Base-by-base conservation (phyloP, 2,797 vertebrate species). In the Nannoperca obscura region DNA sequence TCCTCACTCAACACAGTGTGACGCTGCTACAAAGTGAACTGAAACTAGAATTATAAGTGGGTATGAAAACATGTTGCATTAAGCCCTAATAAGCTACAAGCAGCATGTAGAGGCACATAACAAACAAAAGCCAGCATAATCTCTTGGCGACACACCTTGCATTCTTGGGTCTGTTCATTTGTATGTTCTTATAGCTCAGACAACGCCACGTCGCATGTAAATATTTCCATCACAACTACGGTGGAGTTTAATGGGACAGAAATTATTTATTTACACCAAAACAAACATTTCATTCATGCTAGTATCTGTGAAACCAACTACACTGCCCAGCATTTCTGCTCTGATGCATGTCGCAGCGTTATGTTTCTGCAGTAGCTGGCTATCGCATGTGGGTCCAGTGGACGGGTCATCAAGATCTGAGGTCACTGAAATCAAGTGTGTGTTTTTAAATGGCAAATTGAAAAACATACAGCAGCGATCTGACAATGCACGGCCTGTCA, bases 51-150 rank as follows among this genome's bases (percentile, higher is more conserved):
- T 71, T 7, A 71, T 60, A 61, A 54, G 50, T 17, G 24, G 40
- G 27, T 15, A 60, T 69, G 42, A 78, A 78, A 78, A 73, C 63
- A 59, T 50, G 67, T 52, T 32, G 59, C 52, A 70, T 72, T 78
- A 32, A 63, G 8, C 7, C 17, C 57, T 38, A 65, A 84, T 19
- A 34, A 68, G 69, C 9, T 71, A 67, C 54, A 70, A 47, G 36
- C 60, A 62, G 49, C 77, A 46, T 60, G 78, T 62, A 70, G 34
- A 57, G 71, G 42, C 83, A 78, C 20, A 82, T 77, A 44, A 42
- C 69, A 49, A 49, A 61, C 24, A 44, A 72, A 71, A 76, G 14
- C 49, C 49, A 24, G 55, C 13, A 53, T 83, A 74, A 84, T 72
- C 54, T 55, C 47, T 22, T 4, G 14, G 59, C 22, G 44, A 64